A percentile compares a stretch with the other conserved stretches of the same genome.
These are phyloP conservation scores for Argopecten irradians DNA, from an alignment of 1,140 invertebrate species.

Conservation along the genomic window DNA sequence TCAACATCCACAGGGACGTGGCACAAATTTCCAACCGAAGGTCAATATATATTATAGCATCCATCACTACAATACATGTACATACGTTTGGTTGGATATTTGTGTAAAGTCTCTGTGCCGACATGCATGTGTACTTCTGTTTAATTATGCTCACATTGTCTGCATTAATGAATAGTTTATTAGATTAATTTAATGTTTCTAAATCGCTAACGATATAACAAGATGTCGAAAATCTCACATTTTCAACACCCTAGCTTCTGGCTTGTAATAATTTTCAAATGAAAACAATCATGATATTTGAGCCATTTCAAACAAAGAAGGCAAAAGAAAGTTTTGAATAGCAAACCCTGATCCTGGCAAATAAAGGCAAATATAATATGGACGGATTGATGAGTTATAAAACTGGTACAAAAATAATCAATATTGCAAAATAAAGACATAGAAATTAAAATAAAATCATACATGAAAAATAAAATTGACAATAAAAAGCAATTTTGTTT, in stretches of 20 bases:
- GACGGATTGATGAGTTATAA: not conserved
- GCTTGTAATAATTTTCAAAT: not conserved
- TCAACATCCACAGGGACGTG: too few relatives aligned
- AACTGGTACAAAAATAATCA: conserved; percentile 14
- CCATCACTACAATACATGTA: too few relatives aligned
- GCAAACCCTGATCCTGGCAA: conserved; percentile 5
- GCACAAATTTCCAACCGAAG: not conserved
- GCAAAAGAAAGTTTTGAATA: not conserved
- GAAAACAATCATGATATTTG: not conserved
- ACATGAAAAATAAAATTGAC: not conserved
- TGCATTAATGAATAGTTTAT: not conserved
- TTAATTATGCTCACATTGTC: not conserved
- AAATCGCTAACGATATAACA: not conserved
- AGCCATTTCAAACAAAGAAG: not conserved
- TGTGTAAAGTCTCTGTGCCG: too few relatives aligned
- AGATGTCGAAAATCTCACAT: not conserved
- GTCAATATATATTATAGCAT: not conserved
- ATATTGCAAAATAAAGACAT: conserved; percentile 23
- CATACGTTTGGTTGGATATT: too few relatives aligned
- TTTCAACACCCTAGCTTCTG: not conserved
- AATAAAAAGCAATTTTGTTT: conserved; percentile 19
- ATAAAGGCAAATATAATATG: not conserved
- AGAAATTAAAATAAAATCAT: conserved; percentile 23
- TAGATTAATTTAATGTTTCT: not conserved
- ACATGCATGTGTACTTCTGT: too few relatives aligned